A percentile compares a stretch with the other conserved stretches of the same genome.
phyloP scores from a whole-genome alignment of 92 coral and sea anemone species.

The Scolanthus callimorphus region DNA sequence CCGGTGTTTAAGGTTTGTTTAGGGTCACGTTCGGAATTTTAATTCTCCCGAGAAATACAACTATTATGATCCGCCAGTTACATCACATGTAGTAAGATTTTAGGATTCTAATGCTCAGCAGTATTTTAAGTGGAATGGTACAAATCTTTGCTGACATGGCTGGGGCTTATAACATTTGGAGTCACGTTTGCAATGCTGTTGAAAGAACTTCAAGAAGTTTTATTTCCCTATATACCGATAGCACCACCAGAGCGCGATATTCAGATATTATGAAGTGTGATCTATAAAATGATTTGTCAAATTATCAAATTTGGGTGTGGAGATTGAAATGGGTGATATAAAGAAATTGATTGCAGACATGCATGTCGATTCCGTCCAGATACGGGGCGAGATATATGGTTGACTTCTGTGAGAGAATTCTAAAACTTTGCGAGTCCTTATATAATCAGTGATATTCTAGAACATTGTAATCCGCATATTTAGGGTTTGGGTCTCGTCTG shows the following conservation, averaged over 20 bases:
- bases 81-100: no score
- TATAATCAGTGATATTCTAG: no score
- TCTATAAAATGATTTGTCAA: not conserved
- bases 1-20: slow-evolving; percentile 22
- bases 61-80: not conserved
- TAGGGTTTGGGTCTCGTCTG: no score
- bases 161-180: no score
- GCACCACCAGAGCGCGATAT: not conserved
- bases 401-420: no score
- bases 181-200: not conserved
- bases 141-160: no score
- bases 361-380: not conserved
- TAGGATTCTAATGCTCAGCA: no score
- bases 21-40: slow-evolving; percentile 21
- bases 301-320: slow-evolving; percentile 5
- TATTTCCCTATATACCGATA: no score
- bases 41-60: not conserved
- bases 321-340: not conserved
- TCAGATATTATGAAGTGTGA: no score
- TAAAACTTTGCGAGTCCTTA: slow-evolving; percentile 1
- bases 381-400: not conserved
- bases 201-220: no score
- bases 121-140: no score
- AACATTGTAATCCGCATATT: no score
- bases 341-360: not conserved